phyloP scores from a whole-genome alignment of 2,113 vertebrate genomes.

The Sitta europaea region DNA sequence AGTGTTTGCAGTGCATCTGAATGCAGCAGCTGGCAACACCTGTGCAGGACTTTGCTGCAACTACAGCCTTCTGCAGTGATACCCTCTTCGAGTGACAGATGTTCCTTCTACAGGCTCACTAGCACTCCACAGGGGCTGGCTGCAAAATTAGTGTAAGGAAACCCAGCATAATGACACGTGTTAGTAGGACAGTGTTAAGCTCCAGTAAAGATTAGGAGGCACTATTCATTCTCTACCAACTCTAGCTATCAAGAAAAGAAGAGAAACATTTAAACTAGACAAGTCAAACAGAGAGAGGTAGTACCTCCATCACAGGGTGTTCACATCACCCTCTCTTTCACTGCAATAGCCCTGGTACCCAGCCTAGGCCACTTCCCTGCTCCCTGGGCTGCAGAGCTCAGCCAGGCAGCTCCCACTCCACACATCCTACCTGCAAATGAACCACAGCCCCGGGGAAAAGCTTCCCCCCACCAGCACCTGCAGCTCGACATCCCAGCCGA shows the following conservation, averaged over 20 bases:
- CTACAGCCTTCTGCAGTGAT: not conserved
- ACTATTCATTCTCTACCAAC: not conserved
- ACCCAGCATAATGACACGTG: rapidly evolving
- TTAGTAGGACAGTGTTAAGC: not conserved
- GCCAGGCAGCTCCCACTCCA: not conserved
- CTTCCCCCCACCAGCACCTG: not conserved
- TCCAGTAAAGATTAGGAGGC: not conserved
- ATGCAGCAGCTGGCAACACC: not conserved
- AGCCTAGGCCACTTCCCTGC: no score
- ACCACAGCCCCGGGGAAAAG: rapidly evolving
- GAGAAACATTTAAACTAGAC: not conserved
- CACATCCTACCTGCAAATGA: rapidly evolving
- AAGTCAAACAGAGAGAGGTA: not conserved
- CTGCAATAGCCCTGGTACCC: rapidly evolving
- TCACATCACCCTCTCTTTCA: not conserved
- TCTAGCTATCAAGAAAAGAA: not conserved
- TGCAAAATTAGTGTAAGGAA: not conserved
- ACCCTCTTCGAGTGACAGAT: rapidly evolving
- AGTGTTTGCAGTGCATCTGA: not conserved
- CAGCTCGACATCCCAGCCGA: rapidly evolving
- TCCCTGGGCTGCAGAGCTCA: not conserved
- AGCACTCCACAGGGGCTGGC: not conserved
- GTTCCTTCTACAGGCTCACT: not conserved
- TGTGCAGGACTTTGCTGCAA: not conserved
- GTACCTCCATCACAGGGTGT: not conserved